Evolutionary conservation across 2,113 vertebrate genomes (phyloP).

Genomic region (Maccullochella peelii): DNA sequence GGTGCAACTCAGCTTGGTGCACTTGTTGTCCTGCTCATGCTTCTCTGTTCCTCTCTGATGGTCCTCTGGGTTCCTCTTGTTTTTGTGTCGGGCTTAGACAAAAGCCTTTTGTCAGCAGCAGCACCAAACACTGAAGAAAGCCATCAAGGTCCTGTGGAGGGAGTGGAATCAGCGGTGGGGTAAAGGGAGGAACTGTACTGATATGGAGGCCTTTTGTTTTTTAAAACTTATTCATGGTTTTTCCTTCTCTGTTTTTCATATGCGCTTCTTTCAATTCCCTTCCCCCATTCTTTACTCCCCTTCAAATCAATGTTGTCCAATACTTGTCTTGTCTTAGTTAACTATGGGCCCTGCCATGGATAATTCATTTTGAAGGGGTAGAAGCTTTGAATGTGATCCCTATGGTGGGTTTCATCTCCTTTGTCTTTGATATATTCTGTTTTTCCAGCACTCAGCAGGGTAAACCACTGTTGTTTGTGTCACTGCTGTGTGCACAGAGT

Average conservation of each 20-base stretch:
- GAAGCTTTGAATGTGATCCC: conserved; percentile 12
- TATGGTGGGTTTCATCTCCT: neutral
- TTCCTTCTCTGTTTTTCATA: conserved; percentile 12
- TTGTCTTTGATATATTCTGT: conserved; percentile 12
- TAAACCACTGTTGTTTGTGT: conserved; percentile 27
- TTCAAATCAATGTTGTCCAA: conserved; percentile 29
- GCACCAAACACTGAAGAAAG: conserved; percentile 41
- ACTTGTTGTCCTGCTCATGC: conserved; percentile 39
- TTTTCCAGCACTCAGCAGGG: neutral
- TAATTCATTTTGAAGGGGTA: conserved; percentile 21
- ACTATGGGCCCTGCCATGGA: neutral
- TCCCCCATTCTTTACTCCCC: neutral
- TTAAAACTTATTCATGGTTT: neutral
- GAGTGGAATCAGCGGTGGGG: conserved; percentile 8
- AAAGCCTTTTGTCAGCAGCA: conserved; percentile 68
- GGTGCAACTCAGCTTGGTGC: conserved; percentile 22
- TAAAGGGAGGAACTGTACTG: neutral
- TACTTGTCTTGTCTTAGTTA: conserved; percentile 14
- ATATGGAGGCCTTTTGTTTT: conserved; percentile 22
- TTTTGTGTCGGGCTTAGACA: conserved; percentile 50
- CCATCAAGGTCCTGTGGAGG: conserved; percentile 33
- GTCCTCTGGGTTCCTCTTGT: conserved; percentile 62
- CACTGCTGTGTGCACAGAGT: conserved; percentile 4
- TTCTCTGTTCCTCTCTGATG: conserved; percentile 43
- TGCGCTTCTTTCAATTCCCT: neutral